Conservation (phyloP, 2,113 vertebrate species). For the Entelurus aequoreus region DNA sequence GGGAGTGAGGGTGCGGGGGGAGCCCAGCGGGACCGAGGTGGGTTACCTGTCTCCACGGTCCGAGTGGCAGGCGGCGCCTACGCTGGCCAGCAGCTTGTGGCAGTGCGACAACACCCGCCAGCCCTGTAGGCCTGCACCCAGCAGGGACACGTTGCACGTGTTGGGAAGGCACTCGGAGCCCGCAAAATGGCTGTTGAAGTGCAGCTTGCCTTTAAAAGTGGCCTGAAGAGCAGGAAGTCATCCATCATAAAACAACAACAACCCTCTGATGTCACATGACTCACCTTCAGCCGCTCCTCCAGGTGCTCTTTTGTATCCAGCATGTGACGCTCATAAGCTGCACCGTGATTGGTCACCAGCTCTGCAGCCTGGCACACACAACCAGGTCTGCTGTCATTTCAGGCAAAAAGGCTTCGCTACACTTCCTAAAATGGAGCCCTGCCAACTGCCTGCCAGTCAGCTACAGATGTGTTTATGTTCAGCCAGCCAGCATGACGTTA, state of each 20-base stretch:
- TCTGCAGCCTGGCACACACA: constrained; percentile 80
- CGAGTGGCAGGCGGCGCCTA: constrained; percentile 93
- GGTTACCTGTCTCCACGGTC: constrained; percentile 79
- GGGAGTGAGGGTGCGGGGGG: background rate
- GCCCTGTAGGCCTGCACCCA: constrained; percentile 81
- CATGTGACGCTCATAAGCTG: constrained; percentile 80
- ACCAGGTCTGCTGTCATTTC: too few relatives aligned
- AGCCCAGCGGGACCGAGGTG: too few relatives aligned
- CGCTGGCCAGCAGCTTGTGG: constrained; percentile 80
- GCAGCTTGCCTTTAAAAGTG: constrained; percentile 78
- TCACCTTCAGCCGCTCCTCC: constrained; percentile 81
- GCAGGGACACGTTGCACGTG: constrained; percentile 90
- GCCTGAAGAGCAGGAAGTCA: constrained; percentile 54
- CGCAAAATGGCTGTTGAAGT: constrained; percentile 79
- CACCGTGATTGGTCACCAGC: constrained; percentile 79
- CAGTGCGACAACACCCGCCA: constrained; percentile 78
- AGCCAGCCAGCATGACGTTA: too few relatives aligned
- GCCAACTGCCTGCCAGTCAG: too few relatives aligned
- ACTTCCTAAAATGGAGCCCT: background rate
- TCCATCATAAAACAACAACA: too few relatives aligned
- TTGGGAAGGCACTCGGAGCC: constrained; percentile 82
- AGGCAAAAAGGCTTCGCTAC: background rate
- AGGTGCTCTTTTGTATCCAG: constrained; percentile 76
- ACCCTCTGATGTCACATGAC: constrained; percentile 8
- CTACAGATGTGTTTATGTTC: too few relatives aligned